Base-by-base conservation (phyloP, 2,888 invertebrate genomes). In the Trisateles emortualis region DNA sequence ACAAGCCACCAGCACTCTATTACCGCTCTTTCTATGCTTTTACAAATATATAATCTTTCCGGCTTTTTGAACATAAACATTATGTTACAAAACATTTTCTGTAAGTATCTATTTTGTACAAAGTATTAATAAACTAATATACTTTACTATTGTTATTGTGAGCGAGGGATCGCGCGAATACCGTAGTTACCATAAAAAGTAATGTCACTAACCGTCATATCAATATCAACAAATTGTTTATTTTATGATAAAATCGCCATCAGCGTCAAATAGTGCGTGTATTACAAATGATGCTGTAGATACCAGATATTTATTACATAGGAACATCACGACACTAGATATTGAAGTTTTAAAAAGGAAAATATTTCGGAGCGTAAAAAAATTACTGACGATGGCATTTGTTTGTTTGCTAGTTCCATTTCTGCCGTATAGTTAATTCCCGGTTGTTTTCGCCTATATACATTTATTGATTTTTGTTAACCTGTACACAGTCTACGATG, bases 131-230 rank as follows among this genome's bases (percentile, higher is more conserved):
- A 70, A 72, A 70, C 68, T 59, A 52, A 43, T 58, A 56, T 53
- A 69, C 41, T 64, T 66, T 52, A 64, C 65, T 70, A 73, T 75
- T 74, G 68, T 70, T 74, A 68, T 72, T 59, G 74, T 67, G 66
- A 58, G 41, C 52, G 55, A 50, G 76, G 76, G 79, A 67, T 61
- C 68, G 73, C 69, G 72, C 60, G 72, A 78, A 74, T 70, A 63
- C 66, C 64, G 71, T 73, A 74, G 72, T 82, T 77, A 80, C 52
- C 83, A 66, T 83, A 82, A 83, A 83, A 83, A 79, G 71, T 82
- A 78, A 83, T 76, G 78, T 59, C 49, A 45, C 59, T 64, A 61
- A 67, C 72, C 72, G 72, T 70, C 70, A 72, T 74, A 80, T 63
- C 79, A 76, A 78, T 75, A 72, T 64, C 67, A 56, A 72, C 74